Conservation (phyloP, 2,113 vertebrate genomes). For the Verasper variegatus region DNA sequence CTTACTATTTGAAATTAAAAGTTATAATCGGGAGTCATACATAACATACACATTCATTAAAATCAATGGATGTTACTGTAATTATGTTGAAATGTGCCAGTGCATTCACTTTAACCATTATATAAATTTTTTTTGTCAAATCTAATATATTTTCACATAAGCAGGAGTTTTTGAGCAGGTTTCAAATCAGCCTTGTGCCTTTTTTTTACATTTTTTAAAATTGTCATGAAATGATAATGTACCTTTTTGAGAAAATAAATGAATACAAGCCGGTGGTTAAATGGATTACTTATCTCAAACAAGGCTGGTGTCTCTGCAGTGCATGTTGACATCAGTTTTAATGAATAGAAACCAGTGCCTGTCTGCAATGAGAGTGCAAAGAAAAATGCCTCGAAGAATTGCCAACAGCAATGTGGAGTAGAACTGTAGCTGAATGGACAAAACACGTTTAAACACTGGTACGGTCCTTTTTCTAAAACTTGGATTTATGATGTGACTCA, state of each 20-base stretch:
- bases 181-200: not conserved
- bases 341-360: not conserved
- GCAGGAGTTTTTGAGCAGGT: not conserved
- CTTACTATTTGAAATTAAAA: not conserved
- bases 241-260: not conserved
- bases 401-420: not conserved
- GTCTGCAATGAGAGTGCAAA: not conserved
- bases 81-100: not conserved
- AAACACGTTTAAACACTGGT: not conserved
- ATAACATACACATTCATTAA: not conserved
- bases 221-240: not conserved
- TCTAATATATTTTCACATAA: not conserved
- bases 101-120: not conserved
- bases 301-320: not conserved
- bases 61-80: not conserved
- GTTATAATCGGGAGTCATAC: not conserved
- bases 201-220: too few species aligned
- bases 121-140: not conserved
- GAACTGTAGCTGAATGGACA: not conserved
- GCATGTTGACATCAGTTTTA: not conserved
- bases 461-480: not conserved
- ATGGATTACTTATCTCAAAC: not conserved
- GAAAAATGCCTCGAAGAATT: not conserved
- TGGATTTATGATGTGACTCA: not conserved
- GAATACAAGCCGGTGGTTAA: not conserved